Evolutionary conservation across 2,797 vertebrate genomes (phyloP).

Genomic region (Sebastes hubbsi): DNA sequence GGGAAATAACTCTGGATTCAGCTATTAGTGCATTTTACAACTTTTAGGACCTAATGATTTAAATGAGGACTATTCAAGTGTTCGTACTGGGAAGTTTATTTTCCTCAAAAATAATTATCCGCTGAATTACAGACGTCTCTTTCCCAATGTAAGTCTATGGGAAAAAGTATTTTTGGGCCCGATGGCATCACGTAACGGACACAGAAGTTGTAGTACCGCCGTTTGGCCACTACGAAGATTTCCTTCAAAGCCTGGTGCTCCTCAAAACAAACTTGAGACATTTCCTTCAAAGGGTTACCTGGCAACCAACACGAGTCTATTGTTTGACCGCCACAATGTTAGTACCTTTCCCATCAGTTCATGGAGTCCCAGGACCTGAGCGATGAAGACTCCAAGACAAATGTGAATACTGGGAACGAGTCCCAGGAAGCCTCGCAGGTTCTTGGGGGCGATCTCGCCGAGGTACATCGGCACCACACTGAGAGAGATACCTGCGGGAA

Average conservation of each 20-base stretch:
- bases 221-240: too few relatives aligned
- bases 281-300: neutral
- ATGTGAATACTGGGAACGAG: constrained; percentile 92
- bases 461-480: constrained; percentile 94
- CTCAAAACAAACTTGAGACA: neutral
- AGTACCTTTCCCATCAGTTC: constrained; percentile 89
- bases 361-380: constrained; percentile 89
- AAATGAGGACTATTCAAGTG: too few relatives aligned
- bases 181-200: too few relatives aligned
- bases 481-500: constrained; percentile 85
- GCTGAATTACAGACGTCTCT: too few relatives aligned
- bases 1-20: too few relatives aligned
- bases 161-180: too few relatives aligned
- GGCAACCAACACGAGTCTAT: neutral
- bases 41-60: too few relatives aligned
- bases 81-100: too few relatives aligned
- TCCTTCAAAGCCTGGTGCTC: neutral
- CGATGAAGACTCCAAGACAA: constrained; percentile 90
- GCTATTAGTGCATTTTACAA: too few relatives aligned
- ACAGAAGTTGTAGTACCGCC: too few relatives aligned
- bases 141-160: too few relatives aligned
- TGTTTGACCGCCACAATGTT: rapidly evolving
- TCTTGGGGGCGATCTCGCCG: constrained; percentile 92
- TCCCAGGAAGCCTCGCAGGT: constrained; percentile 88
- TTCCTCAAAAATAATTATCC: too few relatives aligned